These are phyloP conservation scores for Streptopelia turtur DNA, from an alignment of 2,797 vertebrate genomes.

Conservation along the genomic window DNA sequence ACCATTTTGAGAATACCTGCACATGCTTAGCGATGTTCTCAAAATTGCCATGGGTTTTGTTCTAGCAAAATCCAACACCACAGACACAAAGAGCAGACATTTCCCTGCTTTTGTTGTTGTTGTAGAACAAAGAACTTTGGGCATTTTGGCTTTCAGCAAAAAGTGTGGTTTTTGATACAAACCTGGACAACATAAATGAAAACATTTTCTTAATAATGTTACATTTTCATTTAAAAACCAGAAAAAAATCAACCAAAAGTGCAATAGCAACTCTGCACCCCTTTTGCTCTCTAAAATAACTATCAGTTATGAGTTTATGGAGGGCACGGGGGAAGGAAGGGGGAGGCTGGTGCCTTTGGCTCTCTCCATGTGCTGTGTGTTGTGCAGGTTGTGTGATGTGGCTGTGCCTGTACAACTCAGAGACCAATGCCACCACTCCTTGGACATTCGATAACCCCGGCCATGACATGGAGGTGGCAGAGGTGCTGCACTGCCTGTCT, in stretches of 20 bases:
- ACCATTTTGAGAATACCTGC: neutral
- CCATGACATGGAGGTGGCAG: neutral
- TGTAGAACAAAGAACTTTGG: neutral
- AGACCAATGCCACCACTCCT: neutral
- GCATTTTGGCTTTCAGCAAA: neutral
- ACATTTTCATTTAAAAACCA: neutral
- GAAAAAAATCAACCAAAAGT: neutral
- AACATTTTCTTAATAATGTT: neutral
- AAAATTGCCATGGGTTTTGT: neutral
- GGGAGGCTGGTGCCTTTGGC: neutral
- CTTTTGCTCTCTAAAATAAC: neutral
- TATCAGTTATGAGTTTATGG: neutral
- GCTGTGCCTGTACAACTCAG: rapidly evolving
- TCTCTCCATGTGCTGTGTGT: neutral
- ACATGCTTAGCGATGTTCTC: neutral
- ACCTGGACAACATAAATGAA: neutral
- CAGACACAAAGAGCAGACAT: neutral
- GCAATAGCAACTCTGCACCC: neutral
- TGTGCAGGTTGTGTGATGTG: neutral
- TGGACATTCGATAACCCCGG: neutral
- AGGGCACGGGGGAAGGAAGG: neutral
- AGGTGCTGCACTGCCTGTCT: neutral
- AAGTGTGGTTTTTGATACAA: neutral
- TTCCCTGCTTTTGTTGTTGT: neutral
- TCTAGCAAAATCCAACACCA: neutral